A percentile compares a stretch with the other conserved stretches of the same genome.
phyloP scores from a whole-genome alignment of 2,888 invertebrate species.

The Andrena trimmerana region DNA sequence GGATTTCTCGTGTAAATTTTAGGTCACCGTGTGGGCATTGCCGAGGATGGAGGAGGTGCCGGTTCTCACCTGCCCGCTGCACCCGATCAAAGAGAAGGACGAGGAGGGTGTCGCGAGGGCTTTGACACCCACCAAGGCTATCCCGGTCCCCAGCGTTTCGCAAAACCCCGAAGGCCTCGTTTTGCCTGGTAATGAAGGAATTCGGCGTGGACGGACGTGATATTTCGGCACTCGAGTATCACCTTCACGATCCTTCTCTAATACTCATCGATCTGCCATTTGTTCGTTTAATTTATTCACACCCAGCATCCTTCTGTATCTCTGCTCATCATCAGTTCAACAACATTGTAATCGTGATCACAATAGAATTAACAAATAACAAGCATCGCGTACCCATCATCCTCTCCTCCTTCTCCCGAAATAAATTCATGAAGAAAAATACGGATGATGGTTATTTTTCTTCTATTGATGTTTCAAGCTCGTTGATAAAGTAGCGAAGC shows the following conservation, averaged over 20 bases:
- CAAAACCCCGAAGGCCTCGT: slow-evolving; percentile 77
- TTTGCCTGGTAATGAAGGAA: slow-evolving; percentile 76
- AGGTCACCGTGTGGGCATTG: slow-evolving; percentile 87
- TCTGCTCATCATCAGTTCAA: neutral
- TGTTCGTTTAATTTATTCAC: neutral
- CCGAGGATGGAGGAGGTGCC: slow-evolving; percentile 92
- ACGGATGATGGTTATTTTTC: neutral
- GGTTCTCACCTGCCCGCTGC: slow-evolving; percentile 86
- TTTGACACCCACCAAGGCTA: slow-evolving; percentile 80
- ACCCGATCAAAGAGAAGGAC: slow-evolving; percentile 80
- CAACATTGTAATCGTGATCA: too few species aligned
- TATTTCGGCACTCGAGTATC: slow-evolving; percentile 43
- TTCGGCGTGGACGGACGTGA: slow-evolving; percentile 19
- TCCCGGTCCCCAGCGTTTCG: slow-evolving; percentile 70
- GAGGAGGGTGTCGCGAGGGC: slow-evolving; percentile 79
- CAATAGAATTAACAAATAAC: too few species aligned
- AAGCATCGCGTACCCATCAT: too few species aligned
- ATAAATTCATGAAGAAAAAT: neutral
- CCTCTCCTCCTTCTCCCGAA: too few species aligned
- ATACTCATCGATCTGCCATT: neutral
- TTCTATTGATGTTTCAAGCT: neutral
- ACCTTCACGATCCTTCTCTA: slow-evolving; percentile 16
- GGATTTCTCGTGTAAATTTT: slow-evolving; percentile 68
- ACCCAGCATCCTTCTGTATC: neutral
- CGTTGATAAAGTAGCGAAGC: slow-evolving; percentile 10